These are phyloP conservation scores for Amphipyra berbera DNA, from an alignment of 2,888 invertebrate genomes.

Conservation along the genomic window DNA sequence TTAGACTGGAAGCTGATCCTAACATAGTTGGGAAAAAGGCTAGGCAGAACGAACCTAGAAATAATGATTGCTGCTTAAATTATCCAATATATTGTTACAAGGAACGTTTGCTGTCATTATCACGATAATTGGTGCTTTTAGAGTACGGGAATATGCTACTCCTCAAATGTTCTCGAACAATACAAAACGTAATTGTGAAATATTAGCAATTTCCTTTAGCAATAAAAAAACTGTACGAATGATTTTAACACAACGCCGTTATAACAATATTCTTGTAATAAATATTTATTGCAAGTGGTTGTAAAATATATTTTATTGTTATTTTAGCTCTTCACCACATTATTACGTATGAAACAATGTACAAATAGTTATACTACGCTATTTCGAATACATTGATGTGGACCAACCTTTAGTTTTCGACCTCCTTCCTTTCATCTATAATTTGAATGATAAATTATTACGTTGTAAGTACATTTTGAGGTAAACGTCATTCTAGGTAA, in stretches of 20 bases:
- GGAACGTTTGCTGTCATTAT: too few relatives aligned
- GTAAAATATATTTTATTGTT: constrained; percentile 34
- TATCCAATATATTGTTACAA: too few relatives aligned
- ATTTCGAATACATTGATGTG: constrained; percentile 7
- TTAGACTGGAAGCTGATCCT: too few relatives aligned
- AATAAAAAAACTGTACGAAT: constrained; percentile 23
- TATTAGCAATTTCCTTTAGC: constrained; percentile 11
- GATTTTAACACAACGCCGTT: constrained; percentile 23
- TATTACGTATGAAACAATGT: constrained; percentile 11
- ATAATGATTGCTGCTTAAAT: too few relatives aligned
- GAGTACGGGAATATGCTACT: background rate
- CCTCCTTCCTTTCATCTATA: constrained; percentile 8
- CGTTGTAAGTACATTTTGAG: background rate
- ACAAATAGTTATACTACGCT: constrained; percentile 9
- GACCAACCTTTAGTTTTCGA: constrained; percentile 9
- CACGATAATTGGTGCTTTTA: too few relatives aligned
- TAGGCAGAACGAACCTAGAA: too few relatives aligned
- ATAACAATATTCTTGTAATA: constrained; percentile 30
- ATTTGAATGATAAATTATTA: constrained; percentile 13
- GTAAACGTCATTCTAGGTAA: background rate
- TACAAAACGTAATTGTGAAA: constrained; percentile 1
- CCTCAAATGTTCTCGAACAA: background rate
- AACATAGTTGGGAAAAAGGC: too few relatives aligned
- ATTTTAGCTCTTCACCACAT: constrained; percentile 10
- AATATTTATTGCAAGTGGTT: constrained; percentile 27